Percentiles rank a stretch among this genome's conserved stretches.
Evolutionary conservation across 2,888 invertebrate genomes (phyloP).

Genomic region (Bombyx huttoni): DNA sequence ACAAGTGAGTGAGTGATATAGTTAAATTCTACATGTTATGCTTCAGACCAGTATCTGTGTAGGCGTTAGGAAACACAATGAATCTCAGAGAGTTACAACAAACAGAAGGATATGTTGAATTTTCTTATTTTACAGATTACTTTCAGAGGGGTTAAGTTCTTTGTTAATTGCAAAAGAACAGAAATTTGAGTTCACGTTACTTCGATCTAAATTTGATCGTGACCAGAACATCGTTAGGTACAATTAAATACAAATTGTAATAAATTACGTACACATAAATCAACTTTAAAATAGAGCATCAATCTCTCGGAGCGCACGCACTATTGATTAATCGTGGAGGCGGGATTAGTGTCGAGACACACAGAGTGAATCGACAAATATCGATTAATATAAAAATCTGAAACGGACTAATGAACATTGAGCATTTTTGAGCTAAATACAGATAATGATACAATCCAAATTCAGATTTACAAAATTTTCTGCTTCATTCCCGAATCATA

Average conservation of each 20-base stretch:
- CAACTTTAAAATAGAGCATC: not conserved
- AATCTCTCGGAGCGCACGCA: not conserved
- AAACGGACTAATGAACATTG: not conserved
- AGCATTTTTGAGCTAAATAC: too few species aligned
- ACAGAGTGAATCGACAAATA: not conserved
- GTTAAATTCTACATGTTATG: too few species aligned
- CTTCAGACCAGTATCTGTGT: too few species aligned
- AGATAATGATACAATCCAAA: too few species aligned
- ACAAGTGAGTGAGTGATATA: too few species aligned
- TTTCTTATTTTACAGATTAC: too few species aligned
- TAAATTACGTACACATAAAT: not conserved
- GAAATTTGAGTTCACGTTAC: not conserved
- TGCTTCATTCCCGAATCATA: too few species aligned
- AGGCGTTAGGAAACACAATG: too few species aligned
- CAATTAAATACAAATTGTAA: not conserved
- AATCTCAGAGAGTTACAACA: too few species aligned
- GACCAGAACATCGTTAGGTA: not conserved
- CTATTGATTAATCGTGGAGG: not conserved
- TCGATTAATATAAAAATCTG: not conserved
- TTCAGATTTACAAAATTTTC: too few species aligned
- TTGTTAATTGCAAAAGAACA: not conserved
- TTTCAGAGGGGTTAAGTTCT: not conserved
- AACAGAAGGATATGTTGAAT: too few species aligned
- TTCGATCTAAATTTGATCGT: not conserved
- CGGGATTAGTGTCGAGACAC: not conserved